Conservation (phyloP, 2,888 invertebrate species). For the Nasonovia ribisnigri region DNA sequence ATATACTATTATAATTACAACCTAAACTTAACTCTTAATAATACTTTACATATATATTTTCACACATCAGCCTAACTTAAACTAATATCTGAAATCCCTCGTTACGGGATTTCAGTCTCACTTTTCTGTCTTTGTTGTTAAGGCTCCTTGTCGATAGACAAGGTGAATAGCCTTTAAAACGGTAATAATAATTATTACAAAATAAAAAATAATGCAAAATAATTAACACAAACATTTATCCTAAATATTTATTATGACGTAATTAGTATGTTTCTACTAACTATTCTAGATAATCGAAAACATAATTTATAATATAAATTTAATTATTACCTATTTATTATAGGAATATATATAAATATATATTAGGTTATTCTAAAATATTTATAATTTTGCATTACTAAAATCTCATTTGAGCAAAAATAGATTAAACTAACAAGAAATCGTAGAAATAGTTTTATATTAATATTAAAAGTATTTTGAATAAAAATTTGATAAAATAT, state of each 20-base stretch:
- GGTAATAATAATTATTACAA: conserved; percentile 62
- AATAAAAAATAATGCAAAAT: conserved; percentile 44
- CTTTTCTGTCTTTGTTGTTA: conserved; percentile 55
- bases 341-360: neutral
- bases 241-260: neutral
- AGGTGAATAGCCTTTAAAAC: conserved; percentile 55
- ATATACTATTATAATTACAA: neutral
- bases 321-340: neutral
- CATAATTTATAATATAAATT: neutral
- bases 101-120: conserved; percentile 48
- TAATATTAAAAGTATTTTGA: neutral
- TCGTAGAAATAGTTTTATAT: neutral
- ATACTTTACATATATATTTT: neutral
- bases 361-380: neutral
- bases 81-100: conserved; percentile 48
- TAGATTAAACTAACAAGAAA: neutral
- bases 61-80: conserved; percentile 30
- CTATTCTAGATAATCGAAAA: neutral
- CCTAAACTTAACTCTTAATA: neutral
- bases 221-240: conserved; percentile 24
- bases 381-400: neutral
- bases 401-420: conserved; percentile 16
- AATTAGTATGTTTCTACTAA: neutral
- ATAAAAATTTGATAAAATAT: neutral
- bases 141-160: conserved; percentile 33